Conservation (phyloP, 2,113 vertebrate species). For the Mus pahari region DNA sequence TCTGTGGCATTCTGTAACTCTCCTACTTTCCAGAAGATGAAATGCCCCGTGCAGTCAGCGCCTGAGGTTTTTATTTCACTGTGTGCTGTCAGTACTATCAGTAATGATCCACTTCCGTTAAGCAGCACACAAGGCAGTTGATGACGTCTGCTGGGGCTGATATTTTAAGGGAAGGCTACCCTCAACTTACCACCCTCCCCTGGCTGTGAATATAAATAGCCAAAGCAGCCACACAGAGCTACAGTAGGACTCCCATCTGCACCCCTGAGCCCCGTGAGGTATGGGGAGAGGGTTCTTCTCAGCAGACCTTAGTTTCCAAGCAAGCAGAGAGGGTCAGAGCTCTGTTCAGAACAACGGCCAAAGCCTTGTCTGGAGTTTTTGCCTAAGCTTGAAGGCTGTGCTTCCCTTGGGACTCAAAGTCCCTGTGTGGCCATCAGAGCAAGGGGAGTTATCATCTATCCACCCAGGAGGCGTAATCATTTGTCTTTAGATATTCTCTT, state of each 20-base stretch:
- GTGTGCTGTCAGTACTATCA: background rate
- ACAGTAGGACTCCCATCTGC: background rate
- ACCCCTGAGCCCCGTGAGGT: background rate
- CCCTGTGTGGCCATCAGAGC: background rate
- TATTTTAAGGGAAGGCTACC: slow-evolving; percentile 66
- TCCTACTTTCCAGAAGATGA: slow-evolving; percentile 55
- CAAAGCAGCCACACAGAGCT: background rate
- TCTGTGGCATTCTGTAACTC: background rate
- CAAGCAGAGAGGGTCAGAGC: background rate
- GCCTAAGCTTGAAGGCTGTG: background rate
- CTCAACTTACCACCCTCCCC: background rate
- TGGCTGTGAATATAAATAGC: slow-evolving; percentile 52
- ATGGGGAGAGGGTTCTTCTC: slow-evolving; percentile 21
- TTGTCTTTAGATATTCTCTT: background rate
- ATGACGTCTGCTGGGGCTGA: slow-evolving; percentile 60
- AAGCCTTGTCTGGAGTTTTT: background rate
- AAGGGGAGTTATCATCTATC: background rate
- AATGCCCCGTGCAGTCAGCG: background rate
- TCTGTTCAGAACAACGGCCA: background rate
- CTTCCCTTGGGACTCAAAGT: background rate
- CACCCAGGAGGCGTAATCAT: background rate
- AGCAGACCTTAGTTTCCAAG: slow-evolving; percentile 23
- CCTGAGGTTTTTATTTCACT: slow-evolving; percentile 61
- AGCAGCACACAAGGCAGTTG: slow-evolving; percentile 56
- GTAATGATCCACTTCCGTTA: slow-evolving; percentile 60